phyloP scores from a whole-genome alignment of 2,113 vertebrate genomes.

The Neolamprologus longior region DNA sequence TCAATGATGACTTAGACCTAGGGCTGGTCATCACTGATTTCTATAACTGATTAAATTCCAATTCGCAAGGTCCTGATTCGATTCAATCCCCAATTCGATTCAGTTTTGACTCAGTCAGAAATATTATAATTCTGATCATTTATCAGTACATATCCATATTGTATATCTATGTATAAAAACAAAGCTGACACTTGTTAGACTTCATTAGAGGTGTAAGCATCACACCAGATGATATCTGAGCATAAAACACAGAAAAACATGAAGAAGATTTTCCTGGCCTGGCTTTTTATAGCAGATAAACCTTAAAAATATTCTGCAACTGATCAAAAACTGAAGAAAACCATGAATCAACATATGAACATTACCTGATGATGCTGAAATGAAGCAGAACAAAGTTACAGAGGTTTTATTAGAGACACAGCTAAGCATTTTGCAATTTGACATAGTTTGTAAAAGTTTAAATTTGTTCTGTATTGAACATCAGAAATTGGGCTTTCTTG shows the following conservation, averaged over 20 bases:
- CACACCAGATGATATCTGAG: background rate
- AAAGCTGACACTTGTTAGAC: background rate
- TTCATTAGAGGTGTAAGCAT: background rate
- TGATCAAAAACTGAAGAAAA: background rate
- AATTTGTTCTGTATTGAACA: background rate
- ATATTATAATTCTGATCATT: background rate
- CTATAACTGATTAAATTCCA: background rate
- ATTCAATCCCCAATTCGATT: background rate
- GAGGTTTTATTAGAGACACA: background rate
- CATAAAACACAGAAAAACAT: background rate
- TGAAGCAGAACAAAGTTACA: background rate
- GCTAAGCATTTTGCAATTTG: background rate
- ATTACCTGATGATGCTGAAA: background rate
- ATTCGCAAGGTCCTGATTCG: background rate
- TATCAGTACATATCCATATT: background rate
- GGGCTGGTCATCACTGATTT: background rate
- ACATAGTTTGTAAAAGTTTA: background rate
- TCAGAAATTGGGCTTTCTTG: background rate
- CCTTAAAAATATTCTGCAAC: background rate
- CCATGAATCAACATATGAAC: background rate
- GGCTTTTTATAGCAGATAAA: background rate
- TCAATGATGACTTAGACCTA: background rate
- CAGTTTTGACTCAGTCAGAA: background rate
- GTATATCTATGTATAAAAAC: background rate
- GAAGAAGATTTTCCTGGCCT: background rate